These are phyloP conservation scores for Leptocoma aspasia DNA, from an alignment of 2,113 vertebrate genomes.

Conservation along the genomic window DNA sequence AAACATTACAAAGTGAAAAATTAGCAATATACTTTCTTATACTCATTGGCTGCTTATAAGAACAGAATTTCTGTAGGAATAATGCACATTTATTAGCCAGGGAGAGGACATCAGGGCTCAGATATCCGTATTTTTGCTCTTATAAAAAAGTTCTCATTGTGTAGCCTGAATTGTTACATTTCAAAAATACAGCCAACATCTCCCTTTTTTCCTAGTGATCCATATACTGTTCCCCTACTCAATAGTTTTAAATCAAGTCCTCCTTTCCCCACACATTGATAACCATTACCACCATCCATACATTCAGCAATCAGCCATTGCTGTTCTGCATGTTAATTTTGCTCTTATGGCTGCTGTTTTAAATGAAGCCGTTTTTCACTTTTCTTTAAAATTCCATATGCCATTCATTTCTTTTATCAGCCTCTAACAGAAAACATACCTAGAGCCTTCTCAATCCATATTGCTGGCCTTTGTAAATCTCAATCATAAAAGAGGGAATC, in stretches of 20 bases:
- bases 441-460: background rate
- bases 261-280: background rate
- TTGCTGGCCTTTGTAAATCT: constrained; percentile 15
- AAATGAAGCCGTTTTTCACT: background rate
- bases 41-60: background rate
- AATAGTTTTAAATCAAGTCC: background rate
- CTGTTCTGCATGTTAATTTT: background rate
- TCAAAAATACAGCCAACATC: background rate
- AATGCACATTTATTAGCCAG: background rate
- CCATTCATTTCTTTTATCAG: constrained; percentile 7
- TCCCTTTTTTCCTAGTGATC: background rate
- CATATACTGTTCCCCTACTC: background rate
- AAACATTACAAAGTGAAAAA: constrained; percentile 31
- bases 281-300: background rate
- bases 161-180: background rate
- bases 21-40: background rate
- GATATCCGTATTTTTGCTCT: background rate
- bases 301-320: background rate
- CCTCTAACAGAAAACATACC: constrained; percentile 29
- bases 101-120: background rate
- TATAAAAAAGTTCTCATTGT: background rate
- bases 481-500: background rate
- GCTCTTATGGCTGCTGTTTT: background rate
- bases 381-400: constrained; percentile 5
- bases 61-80: background rate